Percentiles rank a stretch among this genome's conserved stretches.
Conservation (phyloP, 2,888 invertebrate genomes). For the Acanthosepion esculentum region DNA sequence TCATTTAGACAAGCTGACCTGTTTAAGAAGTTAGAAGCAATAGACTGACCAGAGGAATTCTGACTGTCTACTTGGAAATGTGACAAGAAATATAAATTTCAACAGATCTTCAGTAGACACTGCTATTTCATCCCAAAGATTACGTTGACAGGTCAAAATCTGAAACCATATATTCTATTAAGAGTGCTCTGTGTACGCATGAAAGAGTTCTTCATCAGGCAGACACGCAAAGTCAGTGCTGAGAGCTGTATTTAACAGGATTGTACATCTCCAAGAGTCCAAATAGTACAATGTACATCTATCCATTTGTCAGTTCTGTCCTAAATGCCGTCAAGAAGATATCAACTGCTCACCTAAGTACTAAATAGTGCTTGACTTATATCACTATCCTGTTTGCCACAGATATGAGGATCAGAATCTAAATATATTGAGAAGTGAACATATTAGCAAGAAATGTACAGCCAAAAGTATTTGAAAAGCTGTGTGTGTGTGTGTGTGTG, state of each 20-base stretch:
- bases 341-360: slow-evolving; percentile 21
- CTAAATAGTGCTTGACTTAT: slow-evolving; percentile 4
- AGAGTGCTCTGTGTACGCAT: slow-evolving; percentile 9
- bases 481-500: no score
- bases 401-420: slow-evolving; percentile 33
- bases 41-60: neutral
- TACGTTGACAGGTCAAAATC: slow-evolving; percentile 33
- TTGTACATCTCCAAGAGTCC: slow-evolving; percentile 20
- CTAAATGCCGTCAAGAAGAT: neutral
- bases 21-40: neutral
- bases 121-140: slow-evolving; percentile 20
- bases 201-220: neutral
- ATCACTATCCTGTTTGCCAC: neutral
- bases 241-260: slow-evolving; percentile 33
- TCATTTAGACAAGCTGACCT: neutral
- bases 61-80: neutral
- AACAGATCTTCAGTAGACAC: neutral
- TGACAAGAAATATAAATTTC: slow-evolving; percentile 33
- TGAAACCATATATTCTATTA: slow-evolving; percentile 12
- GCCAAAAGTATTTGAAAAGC: neutral
- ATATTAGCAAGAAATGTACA: neutral
- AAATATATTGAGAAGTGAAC: no score
- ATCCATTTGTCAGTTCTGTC: slow-evolving; percentile 33
- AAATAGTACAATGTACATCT: neutral
- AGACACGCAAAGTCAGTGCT: neutral